Conservation (phyloP, 1,140 invertebrate species). For the Drosophila mojavensis region DNA sequence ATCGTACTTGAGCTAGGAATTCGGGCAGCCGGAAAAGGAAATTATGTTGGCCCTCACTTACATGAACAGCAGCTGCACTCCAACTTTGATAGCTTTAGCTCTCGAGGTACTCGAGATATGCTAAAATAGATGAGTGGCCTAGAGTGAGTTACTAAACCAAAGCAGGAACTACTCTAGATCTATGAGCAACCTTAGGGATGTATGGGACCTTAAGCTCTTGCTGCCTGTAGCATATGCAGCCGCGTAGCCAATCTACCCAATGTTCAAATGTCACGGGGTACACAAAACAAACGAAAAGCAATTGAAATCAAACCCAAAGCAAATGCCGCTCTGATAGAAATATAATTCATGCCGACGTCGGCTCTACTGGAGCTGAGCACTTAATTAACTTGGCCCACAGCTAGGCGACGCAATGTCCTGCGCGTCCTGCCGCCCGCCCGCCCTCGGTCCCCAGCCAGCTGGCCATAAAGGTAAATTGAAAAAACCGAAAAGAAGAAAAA, state of each 20-base stretch:
- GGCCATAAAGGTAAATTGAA: conserved; percentile 79
- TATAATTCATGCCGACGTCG: conserved; percentile 38
- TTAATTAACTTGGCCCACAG: conserved; percentile 63
- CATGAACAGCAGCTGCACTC: no score
- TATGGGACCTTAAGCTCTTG: no score
- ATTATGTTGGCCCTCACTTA: no score
- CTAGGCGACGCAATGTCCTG: conserved; percentile 1
- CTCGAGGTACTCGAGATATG: no score
- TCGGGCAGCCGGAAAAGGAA: no score
- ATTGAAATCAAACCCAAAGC: conserved; percentile 2
- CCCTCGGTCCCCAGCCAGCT: conserved; percentile 8
- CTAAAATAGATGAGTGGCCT: no score
- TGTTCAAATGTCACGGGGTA: not conserved
- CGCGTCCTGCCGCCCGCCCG: not conserved
- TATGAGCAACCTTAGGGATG: no score
- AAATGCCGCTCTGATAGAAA: conserved; percentile 34
- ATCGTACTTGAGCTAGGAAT: no score
- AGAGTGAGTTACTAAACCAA: no score
- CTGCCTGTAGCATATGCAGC: not conserved
- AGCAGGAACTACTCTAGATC: no score
- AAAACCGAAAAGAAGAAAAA: conserved; percentile 24
- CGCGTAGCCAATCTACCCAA: not conserved
- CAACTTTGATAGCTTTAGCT: no score
- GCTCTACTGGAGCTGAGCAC: conserved; percentile 23
- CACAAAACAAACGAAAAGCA: not conserved